These are phyloP conservation scores for Acipenser ruthenus DNA, from an alignment of 2,797 vertebrate genomes.

Conservation along the genomic window DNA sequence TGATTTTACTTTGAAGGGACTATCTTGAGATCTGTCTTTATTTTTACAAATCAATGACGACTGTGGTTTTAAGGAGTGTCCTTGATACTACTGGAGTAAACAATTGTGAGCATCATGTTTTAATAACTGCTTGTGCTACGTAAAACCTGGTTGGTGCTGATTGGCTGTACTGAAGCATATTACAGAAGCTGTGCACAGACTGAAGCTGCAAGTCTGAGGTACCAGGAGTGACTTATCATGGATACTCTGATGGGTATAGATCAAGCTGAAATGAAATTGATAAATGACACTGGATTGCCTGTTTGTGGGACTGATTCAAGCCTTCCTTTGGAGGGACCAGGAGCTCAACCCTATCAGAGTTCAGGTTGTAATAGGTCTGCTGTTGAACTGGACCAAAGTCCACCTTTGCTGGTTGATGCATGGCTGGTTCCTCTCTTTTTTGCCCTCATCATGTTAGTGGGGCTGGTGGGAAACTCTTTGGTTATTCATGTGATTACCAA, in stretches of 20 bases:
- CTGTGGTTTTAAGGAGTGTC: too few species aligned
- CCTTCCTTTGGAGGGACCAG: slow-evolving; percentile 1
- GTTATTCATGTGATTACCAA: slow-evolving; percentile 56
- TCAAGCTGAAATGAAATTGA: slow-evolving; percentile 14
- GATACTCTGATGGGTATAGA: slow-evolving; percentile 1
- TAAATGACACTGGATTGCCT: slow-evolving; percentile 19
- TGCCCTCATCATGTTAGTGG: slow-evolving; percentile 50
- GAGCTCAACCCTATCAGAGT: neutral
- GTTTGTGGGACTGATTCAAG: neutral
- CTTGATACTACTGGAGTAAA: too few species aligned
- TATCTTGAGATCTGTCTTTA: too few species aligned
- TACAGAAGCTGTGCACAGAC: too few species aligned
- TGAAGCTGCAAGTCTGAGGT: too few species aligned
- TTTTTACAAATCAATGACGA: too few species aligned
- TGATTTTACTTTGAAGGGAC: too few species aligned
- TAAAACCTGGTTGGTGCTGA: too few species aligned
- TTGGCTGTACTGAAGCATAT: too few species aligned
- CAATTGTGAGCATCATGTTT: too few species aligned
- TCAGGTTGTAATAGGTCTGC: slow-evolving; percentile 29
- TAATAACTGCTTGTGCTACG: too few species aligned
- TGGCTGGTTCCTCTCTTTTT: slow-evolving; percentile 61
- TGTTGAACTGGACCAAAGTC: slow-evolving; percentile 16
- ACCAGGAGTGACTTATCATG: neutral
- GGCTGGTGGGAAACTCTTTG: slow-evolving; percentile 52
- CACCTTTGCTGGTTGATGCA: slow-evolving; percentile 43